Evolutionary conservation across 2,113 vertebrate species (phyloP), one percentile per base, ranked within the genome.

Genomic region (Oryzias melastigma): DNA sequence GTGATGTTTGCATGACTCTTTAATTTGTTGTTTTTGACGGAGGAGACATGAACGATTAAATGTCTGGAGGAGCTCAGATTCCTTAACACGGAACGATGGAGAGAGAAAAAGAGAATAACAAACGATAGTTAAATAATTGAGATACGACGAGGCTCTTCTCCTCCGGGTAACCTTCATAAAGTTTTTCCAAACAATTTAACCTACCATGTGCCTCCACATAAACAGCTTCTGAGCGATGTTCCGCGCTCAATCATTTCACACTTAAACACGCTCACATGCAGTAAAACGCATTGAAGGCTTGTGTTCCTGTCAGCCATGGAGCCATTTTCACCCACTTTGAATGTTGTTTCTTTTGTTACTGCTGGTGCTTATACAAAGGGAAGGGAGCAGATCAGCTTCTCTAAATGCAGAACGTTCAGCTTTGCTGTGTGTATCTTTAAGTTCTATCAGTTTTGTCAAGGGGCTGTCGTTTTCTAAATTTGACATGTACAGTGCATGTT

Each of bases 151-250:
- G 59, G 68, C 55, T 72, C 79, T n/a, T 51, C 71, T 74, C 71
- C 77, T 71, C 68, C 62, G 80, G 80, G 81, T 45, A 45, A 63
- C 69, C 83, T 85, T 83, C 73, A 87, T 89, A 84, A 86, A 89
- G 87, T 89, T 84, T 89, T 89, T 85, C 83, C 85, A 83, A 88
- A 77, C 79, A 84, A 82, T 89, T 91, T 87, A 91, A 88, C 81
- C 70, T 56, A 60, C 62, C 64, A 62, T 41, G 41, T 80, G 69
- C 55, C 63, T 68, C 44, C 40, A 84, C 77, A 85, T 82, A 86
- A 79, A 68, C 58, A 69, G 73, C 56, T 20, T 51, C 42, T 66
- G 80, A 80, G 62, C 52, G 29, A 87, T 85, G 68, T 52, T 42
- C 62, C 56, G 45, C 59, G 52, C 57, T 63, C 29, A 14, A 54